Evolutionary conservation across 2,888 invertebrate species (phyloP).

Genomic region (Sesia apiformis): DNA sequence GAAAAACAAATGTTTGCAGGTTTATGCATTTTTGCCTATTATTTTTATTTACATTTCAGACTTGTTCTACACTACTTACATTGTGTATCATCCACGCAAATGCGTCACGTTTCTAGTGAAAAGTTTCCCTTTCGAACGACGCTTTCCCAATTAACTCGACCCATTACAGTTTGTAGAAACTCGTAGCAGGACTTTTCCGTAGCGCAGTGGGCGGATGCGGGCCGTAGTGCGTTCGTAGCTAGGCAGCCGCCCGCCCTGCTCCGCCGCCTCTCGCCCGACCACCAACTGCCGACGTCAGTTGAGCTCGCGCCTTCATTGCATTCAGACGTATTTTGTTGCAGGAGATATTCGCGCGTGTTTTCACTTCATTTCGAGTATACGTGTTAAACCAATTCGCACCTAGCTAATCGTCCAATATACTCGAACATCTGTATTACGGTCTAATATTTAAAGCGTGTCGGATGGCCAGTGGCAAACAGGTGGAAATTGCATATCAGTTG

Average conservation of each 20-base stretch:
- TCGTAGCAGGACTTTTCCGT: slow-evolving; percentile 52
- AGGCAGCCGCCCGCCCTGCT: slow-evolving; percentile 21
- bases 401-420: neutral
- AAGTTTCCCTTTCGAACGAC: neutral
- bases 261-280: slow-evolving; percentile 24
- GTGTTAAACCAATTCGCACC: neutral
- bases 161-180: slow-evolving; percentile 16
- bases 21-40: too few relatives aligned
- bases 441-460: neutral
- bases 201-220: slow-evolving; percentile 53
- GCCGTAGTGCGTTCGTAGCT: slow-evolving; percentile 46
- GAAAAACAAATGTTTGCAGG: too few relatives aligned
- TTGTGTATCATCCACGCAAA: too few relatives aligned
- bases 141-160: neutral
- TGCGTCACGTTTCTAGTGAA: neutral
- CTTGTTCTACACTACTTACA: too few relatives aligned
- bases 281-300: slow-evolving; percentile 53
- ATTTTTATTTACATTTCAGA: too few relatives aligned
- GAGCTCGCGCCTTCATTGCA: slow-evolving; percentile 33
- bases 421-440: neutral
- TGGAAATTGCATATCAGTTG: slow-evolving; percentile 45
- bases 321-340: slow-evolving; percentile 19
- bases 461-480: slow-evolving; percentile 33
- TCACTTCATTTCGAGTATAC: neutral
- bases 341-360: neutral